Conservation (phyloP, 1,140 invertebrate genomes). For the Philotrypesis tridentata region DNA sequence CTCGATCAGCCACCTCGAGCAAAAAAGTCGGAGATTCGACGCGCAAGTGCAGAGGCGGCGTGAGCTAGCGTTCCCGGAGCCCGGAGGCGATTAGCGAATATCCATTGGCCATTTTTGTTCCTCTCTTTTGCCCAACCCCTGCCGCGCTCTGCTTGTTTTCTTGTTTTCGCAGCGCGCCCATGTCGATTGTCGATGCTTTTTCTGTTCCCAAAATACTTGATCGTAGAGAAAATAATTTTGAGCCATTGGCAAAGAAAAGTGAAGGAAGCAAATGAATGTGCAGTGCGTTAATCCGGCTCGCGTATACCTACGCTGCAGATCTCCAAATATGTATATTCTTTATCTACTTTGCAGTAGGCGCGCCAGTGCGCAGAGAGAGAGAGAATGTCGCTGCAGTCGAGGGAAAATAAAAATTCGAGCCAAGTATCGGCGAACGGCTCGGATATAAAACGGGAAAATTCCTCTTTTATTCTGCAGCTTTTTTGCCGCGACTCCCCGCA, state of each 20-base stretch:
- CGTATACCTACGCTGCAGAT: background rate
- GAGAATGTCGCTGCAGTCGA: background rate
- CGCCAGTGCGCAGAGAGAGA: background rate
- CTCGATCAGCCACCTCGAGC: background rate
- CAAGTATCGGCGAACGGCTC: slow-evolving; percentile 34
- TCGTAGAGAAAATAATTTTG: too few species aligned
- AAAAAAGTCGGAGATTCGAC: background rate
- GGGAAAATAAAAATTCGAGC: background rate
- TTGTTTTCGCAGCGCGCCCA: background rate
- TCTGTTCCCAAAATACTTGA: background rate
- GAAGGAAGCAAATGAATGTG: too few species aligned
- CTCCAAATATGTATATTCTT: slow-evolving; percentile 23
- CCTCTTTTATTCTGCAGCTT: background rate
- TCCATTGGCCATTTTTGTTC: background rate
- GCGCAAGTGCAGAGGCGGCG: background rate
- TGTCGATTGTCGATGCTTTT: background rate
- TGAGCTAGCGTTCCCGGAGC: background rate
- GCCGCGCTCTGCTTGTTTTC: background rate
- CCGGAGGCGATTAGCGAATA: slow-evolving; percentile 16
- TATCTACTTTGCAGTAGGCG: slow-evolving; percentile 40
- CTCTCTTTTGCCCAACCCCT: background rate
- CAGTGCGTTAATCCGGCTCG: too few species aligned
- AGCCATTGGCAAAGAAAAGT: too few species aligned
- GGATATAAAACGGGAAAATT: slow-evolving; percentile 1
- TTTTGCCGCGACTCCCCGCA: too few species aligned